These are phyloP conservation scores for Coptodon rendalli DNA, from an alignment of 2,113 vertebrate species.

Conservation along the genomic window DNA sequence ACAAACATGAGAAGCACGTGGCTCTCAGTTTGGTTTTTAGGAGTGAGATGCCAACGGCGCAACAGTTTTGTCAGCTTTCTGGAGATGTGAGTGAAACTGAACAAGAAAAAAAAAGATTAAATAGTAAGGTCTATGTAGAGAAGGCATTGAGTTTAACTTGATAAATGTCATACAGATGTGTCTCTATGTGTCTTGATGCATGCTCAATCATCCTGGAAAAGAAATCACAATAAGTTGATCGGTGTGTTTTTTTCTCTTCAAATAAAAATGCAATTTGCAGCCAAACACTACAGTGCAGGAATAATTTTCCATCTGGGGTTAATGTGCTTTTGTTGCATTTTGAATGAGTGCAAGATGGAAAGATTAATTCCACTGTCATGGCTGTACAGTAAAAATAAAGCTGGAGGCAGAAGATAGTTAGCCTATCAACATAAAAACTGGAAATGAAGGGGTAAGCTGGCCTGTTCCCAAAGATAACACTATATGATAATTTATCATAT, in stretches of 20 bases:
- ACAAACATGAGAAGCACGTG: not conserved
- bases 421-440: not conserved
- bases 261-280: not conserved
- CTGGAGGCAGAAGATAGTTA: not conserved
- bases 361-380: not conserved
- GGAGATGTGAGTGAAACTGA: not conserved
- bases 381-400: not conserved
- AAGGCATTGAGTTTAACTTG: not conserved
- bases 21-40: not conserved
- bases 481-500: not conserved
- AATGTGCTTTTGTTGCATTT: not conserved
- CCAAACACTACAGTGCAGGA: not conserved
- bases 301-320: not conserved
- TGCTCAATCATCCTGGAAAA: not conserved
- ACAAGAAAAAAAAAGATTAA: not conserved
- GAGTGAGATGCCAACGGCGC: not conserved
- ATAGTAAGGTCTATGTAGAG: not conserved
- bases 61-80: not conserved
- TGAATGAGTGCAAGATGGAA: not conserved
- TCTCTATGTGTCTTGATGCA: not conserved
- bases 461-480: not conserved
- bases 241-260: not conserved
- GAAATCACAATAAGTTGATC: not conserved
- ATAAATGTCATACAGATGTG: not conserved
- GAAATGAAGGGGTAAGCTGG: not conserved